Percentiles rank a stretch among this genome's conserved stretches.
phyloP scores from a whole-genome alignment of 2,888 invertebrate species.

The Torymus aiolomorphi region DNA sequence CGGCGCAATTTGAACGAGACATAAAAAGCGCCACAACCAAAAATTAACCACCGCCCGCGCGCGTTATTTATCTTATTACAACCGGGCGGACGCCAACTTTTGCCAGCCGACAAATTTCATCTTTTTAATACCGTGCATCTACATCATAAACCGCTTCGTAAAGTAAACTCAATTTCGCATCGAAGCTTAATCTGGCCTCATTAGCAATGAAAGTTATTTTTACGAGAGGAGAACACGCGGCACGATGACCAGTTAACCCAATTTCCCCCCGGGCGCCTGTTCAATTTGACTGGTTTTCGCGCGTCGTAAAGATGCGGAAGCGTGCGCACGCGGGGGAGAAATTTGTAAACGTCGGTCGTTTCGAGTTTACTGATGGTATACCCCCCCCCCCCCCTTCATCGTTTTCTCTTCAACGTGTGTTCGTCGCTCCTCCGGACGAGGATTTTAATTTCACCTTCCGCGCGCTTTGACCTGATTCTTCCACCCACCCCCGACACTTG shows the following conservation, averaged over 20 bases:
- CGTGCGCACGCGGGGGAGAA: neutral
- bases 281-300: neutral
- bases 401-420: neutral
- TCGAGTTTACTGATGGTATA: neutral
- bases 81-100: neutral
- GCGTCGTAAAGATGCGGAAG: neutral
- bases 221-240: neutral
- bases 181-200: conserved; percentile 24
- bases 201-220: conserved; percentile 26
- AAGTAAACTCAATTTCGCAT: conserved; percentile 21
- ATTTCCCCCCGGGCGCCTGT: neutral
- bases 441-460: conserved; percentile 42
- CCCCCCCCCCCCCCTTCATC: neutral
- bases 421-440: neutral
- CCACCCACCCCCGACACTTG: neutral
- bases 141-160: neutral
- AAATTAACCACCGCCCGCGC: too few species aligned
- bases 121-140: neutral
- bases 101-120: conserved; percentile 1
- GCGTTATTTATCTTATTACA: too few species aligned
- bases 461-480: conserved; percentile 45
- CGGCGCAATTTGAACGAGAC: too few species aligned
- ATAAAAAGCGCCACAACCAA: too few species aligned
- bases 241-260: conserved; percentile 17
- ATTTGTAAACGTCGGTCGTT: neutral